Conservation (phyloP, 2,797 vertebrate species). For the Anguilla marmorata region DNA sequence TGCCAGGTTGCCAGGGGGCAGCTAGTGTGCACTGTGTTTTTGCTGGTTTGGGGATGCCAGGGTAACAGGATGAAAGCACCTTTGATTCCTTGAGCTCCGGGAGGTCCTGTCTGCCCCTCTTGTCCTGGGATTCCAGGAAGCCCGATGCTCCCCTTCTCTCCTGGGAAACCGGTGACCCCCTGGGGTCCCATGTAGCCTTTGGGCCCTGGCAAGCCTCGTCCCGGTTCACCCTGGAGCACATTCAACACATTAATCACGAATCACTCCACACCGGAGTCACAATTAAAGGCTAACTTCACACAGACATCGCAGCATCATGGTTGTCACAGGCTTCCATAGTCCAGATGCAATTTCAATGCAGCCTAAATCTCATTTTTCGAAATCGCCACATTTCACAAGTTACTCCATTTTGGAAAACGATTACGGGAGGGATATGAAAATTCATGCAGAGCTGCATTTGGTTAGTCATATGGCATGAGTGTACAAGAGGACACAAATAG, state of each 20-base stretch:
- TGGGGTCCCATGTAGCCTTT: constrained; percentile 80
- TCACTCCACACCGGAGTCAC: neutral
- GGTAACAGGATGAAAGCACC: constrained; percentile 67
- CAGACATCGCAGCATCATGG: neutral
- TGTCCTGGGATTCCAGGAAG: constrained; percentile 81
- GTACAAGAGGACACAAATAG: neutral
- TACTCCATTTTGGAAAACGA: neutral
- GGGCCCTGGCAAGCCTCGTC: constrained; percentile 85
- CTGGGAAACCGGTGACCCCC: constrained; percentile 77
- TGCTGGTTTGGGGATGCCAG: neutral
- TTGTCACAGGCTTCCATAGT: neutral
- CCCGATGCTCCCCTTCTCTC: constrained; percentile 82
- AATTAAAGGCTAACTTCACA: neutral
- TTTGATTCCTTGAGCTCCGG: constrained; percentile 83
- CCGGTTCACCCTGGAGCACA: constrained; percentile 86
- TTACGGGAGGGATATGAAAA: neutral
- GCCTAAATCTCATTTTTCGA: neutral
- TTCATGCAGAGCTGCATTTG: neutral
- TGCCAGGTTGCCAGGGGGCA: neutral
- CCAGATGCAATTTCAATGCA: neutral
- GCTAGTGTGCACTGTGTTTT: neutral
- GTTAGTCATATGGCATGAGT: neutral
- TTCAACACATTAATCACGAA: constrained; percentile 4
- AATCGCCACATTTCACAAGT: neutral
- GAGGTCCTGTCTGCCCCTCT: constrained; percentile 78